Conservation (phyloP, 2,113 vertebrate genomes). For the Forbesichthys papilliferus region DNA sequence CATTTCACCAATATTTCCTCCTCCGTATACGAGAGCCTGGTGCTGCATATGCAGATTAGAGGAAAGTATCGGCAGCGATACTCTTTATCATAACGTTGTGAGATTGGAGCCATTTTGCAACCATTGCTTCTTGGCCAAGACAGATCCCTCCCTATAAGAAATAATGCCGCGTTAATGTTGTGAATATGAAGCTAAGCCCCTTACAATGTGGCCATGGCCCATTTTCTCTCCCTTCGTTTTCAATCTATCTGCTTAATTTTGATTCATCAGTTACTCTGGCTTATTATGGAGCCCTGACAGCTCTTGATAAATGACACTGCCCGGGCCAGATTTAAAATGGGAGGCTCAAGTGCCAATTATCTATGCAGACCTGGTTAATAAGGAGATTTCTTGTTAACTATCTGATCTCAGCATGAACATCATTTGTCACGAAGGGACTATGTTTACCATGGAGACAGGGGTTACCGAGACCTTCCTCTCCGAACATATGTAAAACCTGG, state of each 20-base stretch:
- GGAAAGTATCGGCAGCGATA: constrained; percentile 39
- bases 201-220: constrained; percentile 84
- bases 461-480: constrained; percentile 89
- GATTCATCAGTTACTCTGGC: constrained; percentile 96
- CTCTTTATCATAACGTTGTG: constrained; percentile 36
- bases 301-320: constrained; percentile 99
- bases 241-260: constrained; percentile 95
- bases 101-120: constrained; percentile 30
- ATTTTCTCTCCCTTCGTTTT: constrained; percentile 89
- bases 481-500: constrained; percentile 99
- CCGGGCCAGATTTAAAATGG: constrained; percentile 97
- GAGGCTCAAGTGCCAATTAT: constrained; percentile 99
- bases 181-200: constrained; percentile 92
- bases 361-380: constrained; percentile 99
- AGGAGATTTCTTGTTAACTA: constrained; percentile 99
- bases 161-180: constrained; percentile 91
- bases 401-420: constrained; percentile 96
- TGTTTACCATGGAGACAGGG: constrained; percentile 92
- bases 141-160: constrained; percentile 84
- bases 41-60: constrained; percentile 44
- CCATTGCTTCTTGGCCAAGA: constrained; percentile 65
- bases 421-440: constrained; percentile 94
- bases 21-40: constrained; percentile 24
- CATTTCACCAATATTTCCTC: constrained; percentile 11
- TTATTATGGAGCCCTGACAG: constrained; percentile 96